Evolutionary conservation across 2,113 vertebrate species (phyloP).

Genomic region (Phalacrocorax carbo): DNA sequence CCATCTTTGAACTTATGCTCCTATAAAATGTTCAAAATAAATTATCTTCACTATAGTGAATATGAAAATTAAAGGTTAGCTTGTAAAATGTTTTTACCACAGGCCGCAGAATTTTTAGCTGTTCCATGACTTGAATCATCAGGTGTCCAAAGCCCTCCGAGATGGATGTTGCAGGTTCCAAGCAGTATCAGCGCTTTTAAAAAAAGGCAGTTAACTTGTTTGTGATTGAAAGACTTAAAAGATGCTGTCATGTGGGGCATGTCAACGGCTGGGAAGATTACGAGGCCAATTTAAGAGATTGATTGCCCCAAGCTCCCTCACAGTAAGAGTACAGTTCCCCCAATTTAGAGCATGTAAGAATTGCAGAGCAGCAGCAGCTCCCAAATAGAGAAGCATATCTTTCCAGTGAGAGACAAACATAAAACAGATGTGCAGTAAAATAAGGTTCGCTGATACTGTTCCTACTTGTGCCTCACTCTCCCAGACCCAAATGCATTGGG

Average conservation of each 20-base stretch:
- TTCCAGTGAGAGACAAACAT: not conserved
- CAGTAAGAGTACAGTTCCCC: not conserved
- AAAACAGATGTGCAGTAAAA: not conserved
- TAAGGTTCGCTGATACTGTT: not conserved
- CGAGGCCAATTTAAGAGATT: not conserved
- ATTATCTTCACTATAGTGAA: not conserved
- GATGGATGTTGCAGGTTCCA: not conserved
- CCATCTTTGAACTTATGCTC: not conserved
- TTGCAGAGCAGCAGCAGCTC: not conserved
- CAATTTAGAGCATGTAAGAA: not conserved
- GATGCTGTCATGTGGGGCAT: not conserved
- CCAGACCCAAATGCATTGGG: not conserved
- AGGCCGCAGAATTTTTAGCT: not conserved
- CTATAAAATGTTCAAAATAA: not conserved
- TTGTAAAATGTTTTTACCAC: not conserved
- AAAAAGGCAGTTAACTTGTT: not conserved
- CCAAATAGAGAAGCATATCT: rapidly evolving
- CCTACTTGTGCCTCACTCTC: not conserved
- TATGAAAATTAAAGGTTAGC: not conserved
- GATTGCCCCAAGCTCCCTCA: not conserved
- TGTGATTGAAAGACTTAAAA: not conserved
- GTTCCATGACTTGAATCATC: not conserved
- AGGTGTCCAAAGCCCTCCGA: not conserved
- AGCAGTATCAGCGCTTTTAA: not conserved
- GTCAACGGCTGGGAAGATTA: not conserved